These are phyloP conservation scores for Zapornia atra DNA, from an alignment of 2,113 vertebrate species.

Conservation along the genomic window DNA sequence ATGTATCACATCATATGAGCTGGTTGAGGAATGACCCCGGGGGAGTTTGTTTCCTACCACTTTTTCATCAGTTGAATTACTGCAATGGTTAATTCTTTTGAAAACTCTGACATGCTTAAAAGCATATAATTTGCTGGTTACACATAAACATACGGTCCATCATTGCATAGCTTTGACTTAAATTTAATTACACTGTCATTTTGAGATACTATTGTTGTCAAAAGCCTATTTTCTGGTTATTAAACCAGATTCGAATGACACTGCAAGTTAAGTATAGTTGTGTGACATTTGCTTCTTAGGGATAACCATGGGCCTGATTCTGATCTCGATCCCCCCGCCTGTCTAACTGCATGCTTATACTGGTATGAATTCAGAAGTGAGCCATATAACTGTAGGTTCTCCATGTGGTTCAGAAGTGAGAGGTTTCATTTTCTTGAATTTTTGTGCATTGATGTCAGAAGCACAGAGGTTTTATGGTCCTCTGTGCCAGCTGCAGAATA, in stretches of 20 bases:
- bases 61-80: constrained; percentile 17
- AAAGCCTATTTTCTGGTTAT: constrained; percentile 68
- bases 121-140: constrained; percentile 68
- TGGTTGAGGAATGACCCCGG: constrained; percentile 41
- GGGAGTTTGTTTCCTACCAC: constrained; percentile 7
- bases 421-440: neutral
- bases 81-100: constrained; percentile 58
- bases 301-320: neutral
- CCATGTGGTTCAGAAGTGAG: neutral
- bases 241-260: constrained; percentile 46
- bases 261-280: constrained; percentile 33
- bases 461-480: neutral
- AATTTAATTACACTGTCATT: constrained; percentile 71
- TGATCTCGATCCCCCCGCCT: neutral
- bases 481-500: neutral
- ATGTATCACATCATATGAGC: constrained; percentile 22
- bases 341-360: neutral
- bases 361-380: neutral
- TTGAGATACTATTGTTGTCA: constrained; percentile 67
- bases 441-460: neutral
- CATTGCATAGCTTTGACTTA: constrained; percentile 62
- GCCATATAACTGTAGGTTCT: neutral
- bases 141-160: constrained; percentile 56
- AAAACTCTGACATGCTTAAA: constrained; percentile 61
- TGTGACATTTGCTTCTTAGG: neutral